Percentiles rank a stretch among this genome's conserved stretches.
phyloP scores from a whole-genome alignment of 30 jellyfish, hydroid and myxozoan species.

The Hydractinia symbiolongicarpus region DNA sequence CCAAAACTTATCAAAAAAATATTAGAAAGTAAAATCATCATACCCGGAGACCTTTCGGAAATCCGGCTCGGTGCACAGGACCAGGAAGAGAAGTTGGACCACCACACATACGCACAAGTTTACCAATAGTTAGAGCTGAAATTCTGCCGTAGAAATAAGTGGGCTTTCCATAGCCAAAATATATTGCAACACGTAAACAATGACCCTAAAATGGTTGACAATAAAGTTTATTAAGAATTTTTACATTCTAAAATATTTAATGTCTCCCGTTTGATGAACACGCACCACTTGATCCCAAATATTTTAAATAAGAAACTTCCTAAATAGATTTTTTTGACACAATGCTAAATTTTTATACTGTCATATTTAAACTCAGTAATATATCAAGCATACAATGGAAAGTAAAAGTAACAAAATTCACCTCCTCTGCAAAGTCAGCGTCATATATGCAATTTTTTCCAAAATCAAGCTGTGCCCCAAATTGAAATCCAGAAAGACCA shows the following conservation, averaged over 20 bases:
- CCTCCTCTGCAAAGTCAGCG: conserved; percentile 82
- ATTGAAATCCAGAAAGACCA: conserved; percentile 55
- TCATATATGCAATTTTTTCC: conserved; percentile 88
- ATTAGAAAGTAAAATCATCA: conserved; percentile 8
- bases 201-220: conserved; percentile 59
- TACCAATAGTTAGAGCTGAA: conserved; percentile 83
- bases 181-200: conserved; percentile 67
- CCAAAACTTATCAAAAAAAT: background rate
- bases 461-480: conserved; percentile 92
- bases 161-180: conserved; percentile 77
- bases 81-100: conserved; percentile 64
- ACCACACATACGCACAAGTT: conserved; percentile 90
- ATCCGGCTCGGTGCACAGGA: conserved; percentile 67
- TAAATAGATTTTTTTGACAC: too few relatives aligned
- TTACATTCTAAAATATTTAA: too few relatives aligned
- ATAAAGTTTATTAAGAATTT: too few relatives aligned
- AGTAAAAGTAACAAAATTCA: conserved; percentile 17
- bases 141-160: conserved; percentile 77
- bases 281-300: too few relatives aligned
- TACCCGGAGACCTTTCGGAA: conserved; percentile 87
- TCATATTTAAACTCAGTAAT: too few relatives aligned
- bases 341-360: too few relatives aligned
- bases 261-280: too few relatives aligned
- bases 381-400: too few relatives aligned
- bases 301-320: too few relatives aligned